Conservation (phyloP, 2,113 vertebrate genomes). For the Scytalopus superciliaris region DNA sequence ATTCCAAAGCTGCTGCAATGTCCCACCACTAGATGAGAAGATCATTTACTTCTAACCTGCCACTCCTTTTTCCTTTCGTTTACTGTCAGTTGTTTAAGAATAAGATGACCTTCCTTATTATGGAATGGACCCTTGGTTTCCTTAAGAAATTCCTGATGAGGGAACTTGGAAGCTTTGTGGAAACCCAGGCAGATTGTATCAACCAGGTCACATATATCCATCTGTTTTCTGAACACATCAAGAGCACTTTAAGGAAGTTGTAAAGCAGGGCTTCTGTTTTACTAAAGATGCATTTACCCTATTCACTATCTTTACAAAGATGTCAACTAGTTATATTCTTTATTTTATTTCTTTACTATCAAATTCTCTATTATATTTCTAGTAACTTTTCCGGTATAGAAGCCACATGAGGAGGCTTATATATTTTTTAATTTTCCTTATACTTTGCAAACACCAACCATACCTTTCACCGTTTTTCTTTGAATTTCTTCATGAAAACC, state of each 20-base stretch:
- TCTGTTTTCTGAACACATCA: neutral
- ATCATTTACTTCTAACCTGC: neutral
- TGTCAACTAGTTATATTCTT: neutral
- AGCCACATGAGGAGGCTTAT: neutral
- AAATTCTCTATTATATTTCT: neutral
- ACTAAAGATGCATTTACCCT: neutral
- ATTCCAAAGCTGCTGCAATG: neutral
- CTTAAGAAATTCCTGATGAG: neutral
- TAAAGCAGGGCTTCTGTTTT: neutral
- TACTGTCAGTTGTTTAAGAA: neutral
- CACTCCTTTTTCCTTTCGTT: neutral
- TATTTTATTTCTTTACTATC: neutral
- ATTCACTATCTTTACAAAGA: neutral
- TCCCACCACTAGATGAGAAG: neutral
- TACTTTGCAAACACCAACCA: neutral
- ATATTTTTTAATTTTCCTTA: neutral
- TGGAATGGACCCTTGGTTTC: neutral
- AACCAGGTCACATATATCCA: neutral
- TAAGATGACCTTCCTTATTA: neutral
- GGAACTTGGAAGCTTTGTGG: neutral
- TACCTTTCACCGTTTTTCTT: neutral
- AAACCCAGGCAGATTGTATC: neutral
- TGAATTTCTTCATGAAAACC: neutral
- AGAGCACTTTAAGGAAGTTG: neutral
- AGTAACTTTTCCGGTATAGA: neutral